These are phyloP conservation scores for Thalassophryne amazonica DNA, from an alignment of 2,797 vertebrate genomes.

Conservation along the genomic window DNA sequence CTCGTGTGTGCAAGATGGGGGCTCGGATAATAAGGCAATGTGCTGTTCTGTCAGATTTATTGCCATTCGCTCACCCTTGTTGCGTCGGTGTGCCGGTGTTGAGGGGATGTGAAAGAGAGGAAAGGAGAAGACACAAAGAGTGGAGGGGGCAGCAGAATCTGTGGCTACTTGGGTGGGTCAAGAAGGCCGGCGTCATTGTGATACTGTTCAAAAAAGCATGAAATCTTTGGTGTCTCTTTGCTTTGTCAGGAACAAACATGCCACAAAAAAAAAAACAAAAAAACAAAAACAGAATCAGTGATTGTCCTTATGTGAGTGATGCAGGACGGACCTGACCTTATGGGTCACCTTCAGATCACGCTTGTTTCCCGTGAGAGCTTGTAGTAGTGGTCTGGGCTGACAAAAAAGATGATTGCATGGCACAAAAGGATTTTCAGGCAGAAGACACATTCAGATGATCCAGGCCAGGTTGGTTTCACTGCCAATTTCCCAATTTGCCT, in stretches of 20 bases:
- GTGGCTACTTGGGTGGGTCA: constrained; percentile 54
- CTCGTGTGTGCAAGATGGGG: constrained; percentile 62
- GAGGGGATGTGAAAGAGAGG: constrained; percentile 26
- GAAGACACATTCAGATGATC: constrained; percentile 57
- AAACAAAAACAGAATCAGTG: constrained; percentile 65
- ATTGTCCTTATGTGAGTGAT: constrained; percentile 71
- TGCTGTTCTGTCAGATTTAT: constrained; percentile 78
- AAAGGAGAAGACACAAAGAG: constrained; percentile 60
- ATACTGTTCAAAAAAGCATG: constrained; percentile 53
- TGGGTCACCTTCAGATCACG: constrained; percentile 61
- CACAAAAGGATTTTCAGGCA: constrained; percentile 67
- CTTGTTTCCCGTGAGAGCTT: constrained; percentile 66
- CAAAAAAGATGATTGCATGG: constrained; percentile 75
- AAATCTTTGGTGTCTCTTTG: constrained; percentile 75
- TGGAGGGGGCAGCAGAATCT: constrained; percentile 47
- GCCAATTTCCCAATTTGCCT: constrained; percentile 38
- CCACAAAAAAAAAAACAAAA: constrained; percentile 55
- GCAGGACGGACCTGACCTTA: constrained; percentile 70
- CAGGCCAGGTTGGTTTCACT: constrained; percentile 50
- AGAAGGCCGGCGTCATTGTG: constrained; percentile 43
- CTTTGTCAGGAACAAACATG: constrained; percentile 56
- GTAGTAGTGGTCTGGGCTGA: constrained; percentile 55
- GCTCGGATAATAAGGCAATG: constrained; percentile 71
- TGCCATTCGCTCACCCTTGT: constrained; percentile 73
- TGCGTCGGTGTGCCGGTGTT: constrained; percentile 55